Evolutionary conservation across 2,888 invertebrate species (phyloP).

Genomic region (Orchesella flavescens): DNA sequence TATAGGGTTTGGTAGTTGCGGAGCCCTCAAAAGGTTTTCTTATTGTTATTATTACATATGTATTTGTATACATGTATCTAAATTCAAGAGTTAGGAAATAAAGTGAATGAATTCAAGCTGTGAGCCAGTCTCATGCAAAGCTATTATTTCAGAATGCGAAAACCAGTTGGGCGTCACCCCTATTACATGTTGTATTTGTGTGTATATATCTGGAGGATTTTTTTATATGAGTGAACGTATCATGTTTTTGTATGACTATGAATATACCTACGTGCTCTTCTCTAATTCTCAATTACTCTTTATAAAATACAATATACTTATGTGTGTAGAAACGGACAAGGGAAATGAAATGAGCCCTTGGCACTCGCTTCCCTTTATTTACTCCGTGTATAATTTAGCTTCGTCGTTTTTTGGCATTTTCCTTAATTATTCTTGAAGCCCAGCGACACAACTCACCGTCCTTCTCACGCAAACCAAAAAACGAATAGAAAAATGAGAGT

Average conservation of each 20-base stretch:
- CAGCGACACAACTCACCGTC: slow-evolving; percentile 12
- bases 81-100: not conserved
- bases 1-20: not conserved
- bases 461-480: slow-evolving; percentile 40
- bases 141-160: slow-evolving; percentile 64
- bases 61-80: not conserved
- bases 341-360: slow-evolving; percentile 58
- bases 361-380: slow-evolving; percentile 44
- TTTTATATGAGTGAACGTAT: not conserved
- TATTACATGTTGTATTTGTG: slow-evolving; percentile 13
- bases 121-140: slow-evolving; percentile 62
- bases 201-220: not conserved
- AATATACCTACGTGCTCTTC: not conserved
- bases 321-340: slow-evolving; percentile 40
- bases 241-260: not conserved
- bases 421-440: slow-evolving; percentile 60
- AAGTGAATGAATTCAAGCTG: slow-evolving; percentile 63
- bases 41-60: too few species aligned
- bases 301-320: too few species aligned
- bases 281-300: not conserved
- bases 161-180: slow-evolving; percentile 66
- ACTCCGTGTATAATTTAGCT: slow-evolving; percentile 14
- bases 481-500: not conserved
- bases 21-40: not conserved
- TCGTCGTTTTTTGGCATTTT: slow-evolving; percentile 49